Evolutionary conservation across 2,113 vertebrate species (phyloP).

Genomic region (Dendrocopos noguchii): DNA sequence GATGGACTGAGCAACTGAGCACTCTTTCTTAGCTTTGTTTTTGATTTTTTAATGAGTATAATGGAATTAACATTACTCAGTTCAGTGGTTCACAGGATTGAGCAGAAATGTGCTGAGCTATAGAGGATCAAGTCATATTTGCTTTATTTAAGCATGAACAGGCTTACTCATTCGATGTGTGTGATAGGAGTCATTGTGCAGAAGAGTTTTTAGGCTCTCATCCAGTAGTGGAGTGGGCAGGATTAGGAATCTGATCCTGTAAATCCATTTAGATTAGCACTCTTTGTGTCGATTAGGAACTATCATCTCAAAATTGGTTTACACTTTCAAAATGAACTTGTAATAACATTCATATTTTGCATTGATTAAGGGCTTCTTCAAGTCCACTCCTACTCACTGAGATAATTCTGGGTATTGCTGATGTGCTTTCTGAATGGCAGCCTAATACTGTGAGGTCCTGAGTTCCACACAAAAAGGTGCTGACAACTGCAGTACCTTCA

Average conservation of each 20-base stretch:
- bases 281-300: neutral
- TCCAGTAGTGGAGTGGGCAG: neutral
- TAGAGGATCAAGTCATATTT: conserved; percentile 17
- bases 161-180: neutral
- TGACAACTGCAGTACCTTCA: neutral
- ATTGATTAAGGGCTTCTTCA: neutral
- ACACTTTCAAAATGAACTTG: neutral
- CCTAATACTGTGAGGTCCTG: neutral
- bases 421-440: neutral
- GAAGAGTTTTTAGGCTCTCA: conserved; percentile 8
- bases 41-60: conserved; percentile 29
- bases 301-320: neutral
- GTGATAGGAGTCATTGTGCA: neutral
- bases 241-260: neutral
- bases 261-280: neutral
- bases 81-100: conserved; percentile 35
- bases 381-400: neutral
- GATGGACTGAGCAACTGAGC: neutral
- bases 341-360: neutral
- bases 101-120: conserved; percentile 40
- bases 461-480: neutral
- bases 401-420: neutral
- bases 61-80: conserved; percentile 38
- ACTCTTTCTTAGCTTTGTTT: conserved; percentile 26
- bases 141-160: conserved; percentile 22